These are phyloP conservation scores for Loris lydekkerianus DNA, from an alignment of 2,797 vertebrate genomes.

Conservation along the genomic window DNA sequence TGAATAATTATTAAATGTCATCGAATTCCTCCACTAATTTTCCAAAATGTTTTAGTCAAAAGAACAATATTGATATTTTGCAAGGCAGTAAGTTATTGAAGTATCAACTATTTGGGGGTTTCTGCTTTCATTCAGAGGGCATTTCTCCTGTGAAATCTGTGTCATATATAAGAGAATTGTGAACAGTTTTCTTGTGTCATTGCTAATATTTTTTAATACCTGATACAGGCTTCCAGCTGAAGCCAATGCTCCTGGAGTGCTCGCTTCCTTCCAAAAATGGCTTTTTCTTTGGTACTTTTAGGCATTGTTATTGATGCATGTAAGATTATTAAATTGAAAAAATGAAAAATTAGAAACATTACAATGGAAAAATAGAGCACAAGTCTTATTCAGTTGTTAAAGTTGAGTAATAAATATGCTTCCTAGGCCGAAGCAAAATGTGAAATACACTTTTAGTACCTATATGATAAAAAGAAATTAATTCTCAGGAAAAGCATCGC, in stretches of 20 bases:
- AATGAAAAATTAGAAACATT: background rate
- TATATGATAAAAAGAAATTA: background rate
- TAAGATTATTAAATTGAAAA: background rate
- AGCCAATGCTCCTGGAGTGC: background rate
- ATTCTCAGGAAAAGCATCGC: background rate
- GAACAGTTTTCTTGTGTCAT: background rate
- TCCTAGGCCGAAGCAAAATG: background rate
- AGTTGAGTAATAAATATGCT: background rate
- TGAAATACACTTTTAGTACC: background rate
- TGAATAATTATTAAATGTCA: conserved; percentile 19
- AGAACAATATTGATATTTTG: background rate
- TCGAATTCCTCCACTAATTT: background rate
- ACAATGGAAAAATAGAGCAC: conserved; percentile 1
- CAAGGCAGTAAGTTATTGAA: background rate
- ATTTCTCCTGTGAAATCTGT: background rate
- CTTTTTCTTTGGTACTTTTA: background rate
- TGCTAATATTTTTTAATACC: background rate
- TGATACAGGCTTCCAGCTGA: background rate
- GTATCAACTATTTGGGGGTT: background rate
- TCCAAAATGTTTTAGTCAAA: conserved; percentile 9
- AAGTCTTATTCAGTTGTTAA: background rate
- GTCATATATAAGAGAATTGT: background rate
- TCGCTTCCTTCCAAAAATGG: background rate
- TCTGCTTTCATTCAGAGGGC: background rate
- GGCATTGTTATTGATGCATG: background rate